Base-by-base conservation (phyloP, 30 jellyfish, hydroid and myxozoan genomes). In the Cassiopea xamachana region DNA sequence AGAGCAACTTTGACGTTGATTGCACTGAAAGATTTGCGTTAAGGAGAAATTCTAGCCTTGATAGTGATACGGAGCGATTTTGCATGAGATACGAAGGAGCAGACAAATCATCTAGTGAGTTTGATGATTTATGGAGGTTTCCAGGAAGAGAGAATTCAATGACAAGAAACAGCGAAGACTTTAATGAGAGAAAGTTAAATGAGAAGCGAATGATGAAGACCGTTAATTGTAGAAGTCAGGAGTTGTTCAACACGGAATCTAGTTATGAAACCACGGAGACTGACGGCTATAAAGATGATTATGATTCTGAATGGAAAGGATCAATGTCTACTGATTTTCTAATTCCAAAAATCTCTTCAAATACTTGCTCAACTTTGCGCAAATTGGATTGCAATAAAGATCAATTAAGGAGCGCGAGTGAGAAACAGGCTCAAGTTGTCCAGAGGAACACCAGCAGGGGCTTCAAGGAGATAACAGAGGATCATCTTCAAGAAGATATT, bases 21-120 rank as follows among this genome's bases (percentile, higher is more conserved):
- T 49, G 44, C 48, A 18, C 60, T 6, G 90, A 46, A 2, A 46
- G 90, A n/a, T 61, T 62, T 1, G 50, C 75, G 18, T 6, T 70
- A 46, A 64, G 90, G 27, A 45, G 89, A 44, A 82, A 74, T 68
- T 82, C 82, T 27, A 82, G 90, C 51, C 70, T 82, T 43, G 90
- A 82, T 67, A 62, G 73, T 75, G 81, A 71, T 4, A 67, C 70
- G 2, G 74, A 60, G 50, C 71, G 71, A 58, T 78, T 39, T 12
- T 48, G 87, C 75, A 48, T 78, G 87, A 59, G 60, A 58, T 8
- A 78, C 55, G 87, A 78, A 1, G 74, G 55, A 47, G 43, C 48
- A 78, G 74, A 50, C 12, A 78, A 13, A 58, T 27, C 75, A 14
- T 4, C 10, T 43, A 71, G 55, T 4, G 80, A 71, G 51, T 55